Evolutionary conservation across 2,888 invertebrate species (phyloP).

Genomic region (Mesochorus sp.): DNA sequence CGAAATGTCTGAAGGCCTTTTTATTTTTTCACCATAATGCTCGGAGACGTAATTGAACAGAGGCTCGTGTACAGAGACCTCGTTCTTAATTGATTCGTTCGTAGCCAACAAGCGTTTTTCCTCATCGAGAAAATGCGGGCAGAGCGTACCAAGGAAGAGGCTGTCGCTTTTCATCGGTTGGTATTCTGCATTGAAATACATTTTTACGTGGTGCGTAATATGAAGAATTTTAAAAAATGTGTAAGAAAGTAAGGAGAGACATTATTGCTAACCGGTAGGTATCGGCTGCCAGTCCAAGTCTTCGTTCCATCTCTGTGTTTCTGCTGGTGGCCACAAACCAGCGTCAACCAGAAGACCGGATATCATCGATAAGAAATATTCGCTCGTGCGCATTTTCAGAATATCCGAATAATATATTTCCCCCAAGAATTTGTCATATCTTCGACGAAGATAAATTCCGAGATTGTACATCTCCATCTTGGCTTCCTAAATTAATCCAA

Average conservation of each 20-base stretch:
- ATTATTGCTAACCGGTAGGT: slow-evolving; percentile 81
- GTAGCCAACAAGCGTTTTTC: slow-evolving; percentile 49
- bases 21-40: slow-evolving; percentile 57
- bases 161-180: slow-evolving; percentile 49
- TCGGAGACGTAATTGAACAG: slow-evolving; percentile 56
- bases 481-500: slow-evolving; percentile 81
- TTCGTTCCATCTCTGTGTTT: slow-evolving; percentile 84
- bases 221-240: neutral
- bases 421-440: slow-evolving; percentile 83
- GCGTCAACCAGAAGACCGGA: slow-evolving; percentile 87
- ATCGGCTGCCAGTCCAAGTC: slow-evolving; percentile 88
- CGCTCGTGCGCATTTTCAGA: slow-evolving; percentile 84
- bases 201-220: neutral
- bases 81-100: slow-evolving; percentile 38
- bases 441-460: slow-evolving; percentile 82
- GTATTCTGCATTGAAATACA: slow-evolving; percentile 49
- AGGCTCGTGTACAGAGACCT: slow-evolving; percentile 43
- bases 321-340: slow-evolving; percentile 86
- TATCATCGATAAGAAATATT: slow-evolving; percentile 89
- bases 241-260: slow-evolving; percentile 57
- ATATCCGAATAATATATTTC: slow-evolving; percentile 80
- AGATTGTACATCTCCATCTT: slow-evolving; percentile 83
- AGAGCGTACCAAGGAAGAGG: slow-evolving; percentile 68
- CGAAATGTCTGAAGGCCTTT: slow-evolving; percentile 59
- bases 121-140: slow-evolving; percentile 65